These are phyloP conservation scores for Rhingia campestris DNA, from an alignment of 2,888 invertebrate genomes.

Conservation along the genomic window DNA sequence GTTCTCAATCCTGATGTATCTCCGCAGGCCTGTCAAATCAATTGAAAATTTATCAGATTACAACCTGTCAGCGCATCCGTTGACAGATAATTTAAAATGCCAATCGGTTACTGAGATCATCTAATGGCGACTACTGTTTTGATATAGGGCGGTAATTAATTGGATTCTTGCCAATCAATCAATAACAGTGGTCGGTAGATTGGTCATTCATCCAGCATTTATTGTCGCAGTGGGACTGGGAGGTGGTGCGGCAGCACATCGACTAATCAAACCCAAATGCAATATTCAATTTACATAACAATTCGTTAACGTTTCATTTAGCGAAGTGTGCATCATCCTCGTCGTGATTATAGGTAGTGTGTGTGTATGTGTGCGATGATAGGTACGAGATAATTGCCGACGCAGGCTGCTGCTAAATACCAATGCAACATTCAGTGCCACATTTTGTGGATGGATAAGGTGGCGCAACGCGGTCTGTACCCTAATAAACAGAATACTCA, in stretches of 20 bases:
- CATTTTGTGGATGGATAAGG: not conserved
- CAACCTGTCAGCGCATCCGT: not conserved
- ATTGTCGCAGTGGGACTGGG: not conserved
- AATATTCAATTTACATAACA: conserved; percentile 65
- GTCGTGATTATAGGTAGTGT: not conserved
- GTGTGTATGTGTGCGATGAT: conserved; percentile 18
- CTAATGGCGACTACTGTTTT: not conserved
- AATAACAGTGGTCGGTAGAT: conserved; percentile 27
- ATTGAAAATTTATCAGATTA: conserved; percentile 7
- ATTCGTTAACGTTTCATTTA: conserved; percentile 59
- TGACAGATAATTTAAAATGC: conserved; percentile 27
- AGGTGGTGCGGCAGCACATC: not conserved
- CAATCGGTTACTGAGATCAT: conserved; percentile 13
- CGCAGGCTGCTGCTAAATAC: conserved; percentile 30
- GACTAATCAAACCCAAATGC: conserved; percentile 52
- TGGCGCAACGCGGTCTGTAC: not conserved
- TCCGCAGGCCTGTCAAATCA: not conserved
- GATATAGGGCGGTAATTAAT: conserved; percentile 44
- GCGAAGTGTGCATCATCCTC: not conserved
- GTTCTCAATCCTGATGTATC: no score
- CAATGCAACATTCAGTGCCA: not conserved
- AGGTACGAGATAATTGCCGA: conserved; percentile 43
- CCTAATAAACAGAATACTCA: not conserved
- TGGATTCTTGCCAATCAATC: conserved; percentile 56
- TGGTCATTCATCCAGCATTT: conserved; percentile 3